Evolutionary conservation across 2,888 invertebrate genomes (phyloP).

Genomic region (Abrostola triplasia): DNA sequence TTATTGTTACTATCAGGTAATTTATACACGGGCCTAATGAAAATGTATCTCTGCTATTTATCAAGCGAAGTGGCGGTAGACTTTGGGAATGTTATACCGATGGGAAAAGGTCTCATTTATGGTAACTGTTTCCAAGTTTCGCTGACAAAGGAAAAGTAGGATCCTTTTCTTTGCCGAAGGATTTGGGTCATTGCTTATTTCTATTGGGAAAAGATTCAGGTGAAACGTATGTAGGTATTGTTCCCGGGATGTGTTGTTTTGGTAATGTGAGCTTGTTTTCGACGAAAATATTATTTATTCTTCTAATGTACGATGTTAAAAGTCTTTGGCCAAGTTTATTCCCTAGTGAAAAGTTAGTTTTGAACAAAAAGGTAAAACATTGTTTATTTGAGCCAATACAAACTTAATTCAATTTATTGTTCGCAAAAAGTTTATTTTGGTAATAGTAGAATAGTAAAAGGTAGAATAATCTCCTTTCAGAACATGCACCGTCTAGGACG

Average conservation of each 20-base stretch:
- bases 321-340: not conserved
- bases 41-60: slow-evolving; percentile 79
- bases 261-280: slow-evolving; percentile 30
- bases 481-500: too few species aligned
- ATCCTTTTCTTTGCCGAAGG: slow-evolving; percentile 67
- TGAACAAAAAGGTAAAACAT: too few species aligned
- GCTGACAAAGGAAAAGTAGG: slow-evolving; percentile 76
- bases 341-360: not conserved
- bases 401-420: too few species aligned
- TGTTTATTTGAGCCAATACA: too few species aligned
- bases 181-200: slow-evolving; percentile 80
- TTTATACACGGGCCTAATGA: slow-evolving; percentile 68
- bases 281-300: slow-evolving; percentile 13
- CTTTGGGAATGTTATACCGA: slow-evolving; percentile 58
- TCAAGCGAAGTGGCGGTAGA: slow-evolving; percentile 66
- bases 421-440: too few species aligned
- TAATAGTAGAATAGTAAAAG: too few species aligned
- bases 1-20: slow-evolving; percentile 54
- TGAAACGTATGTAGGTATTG: slow-evolving; percentile 45
- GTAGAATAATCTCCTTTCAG: too few species aligned
- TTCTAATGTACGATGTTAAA: not conserved
- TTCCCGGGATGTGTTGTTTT: slow-evolving; percentile 44
- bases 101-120: slow-evolving; percentile 70
- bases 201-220: slow-evolving; percentile 61
- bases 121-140: slow-evolving; percentile 72